Evolutionary conservation across 2,797 vertebrate species (phyloP), one percentile per base, ranked within the genome.

Genomic region (Malurus leucopterus): DNA sequence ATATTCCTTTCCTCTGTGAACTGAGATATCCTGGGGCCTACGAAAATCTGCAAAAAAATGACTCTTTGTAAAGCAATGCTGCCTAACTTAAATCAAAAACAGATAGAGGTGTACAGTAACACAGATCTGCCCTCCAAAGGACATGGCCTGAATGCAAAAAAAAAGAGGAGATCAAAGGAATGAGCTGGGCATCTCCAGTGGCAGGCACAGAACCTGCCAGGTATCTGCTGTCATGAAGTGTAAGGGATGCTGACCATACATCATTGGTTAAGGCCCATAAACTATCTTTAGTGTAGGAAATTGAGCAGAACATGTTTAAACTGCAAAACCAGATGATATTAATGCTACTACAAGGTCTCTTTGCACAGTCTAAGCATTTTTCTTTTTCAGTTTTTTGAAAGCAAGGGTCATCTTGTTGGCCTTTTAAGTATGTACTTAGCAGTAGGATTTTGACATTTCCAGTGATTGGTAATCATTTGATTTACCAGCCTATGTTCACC

Each of bases 91-190:
- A 97, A 97, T 97, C 4, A 0, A 93, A 96, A 97, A 67, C 96
- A 97, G 96, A 96, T 89, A 79, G 21, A 65, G 49, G 79, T 88
- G 30, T 89, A 75, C 70, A 72, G 62, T 67, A 91, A 93, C 50
- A 70, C 46, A 84, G 58, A 85, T 63, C 64, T 61, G 21, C 61
- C 78, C 58, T 78, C 90, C n/a, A 30, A 95, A 94, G 86, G 95
- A 91, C 84, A 30, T 49, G 63, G 81, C 24, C 71, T 8, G 9
- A 91, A 49, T 2, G 8, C 54, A 65, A 34, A 36, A 65, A 34
- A 36, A 76, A 44, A 84, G 9, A 8, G 13, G 54, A 93, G 96
- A 97, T 96, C 95, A 96, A 97, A 97, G 95, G 78, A 64, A 46
- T 82, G 86, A 50, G 36, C 61, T 92, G 90, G 82, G 92, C 95